A percentile compares a stretch with the other conserved stretches of the same genome.
Conservation (phyloP, 2,888 invertebrate genomes). For the Ditylenchus weischeri region DNA sequence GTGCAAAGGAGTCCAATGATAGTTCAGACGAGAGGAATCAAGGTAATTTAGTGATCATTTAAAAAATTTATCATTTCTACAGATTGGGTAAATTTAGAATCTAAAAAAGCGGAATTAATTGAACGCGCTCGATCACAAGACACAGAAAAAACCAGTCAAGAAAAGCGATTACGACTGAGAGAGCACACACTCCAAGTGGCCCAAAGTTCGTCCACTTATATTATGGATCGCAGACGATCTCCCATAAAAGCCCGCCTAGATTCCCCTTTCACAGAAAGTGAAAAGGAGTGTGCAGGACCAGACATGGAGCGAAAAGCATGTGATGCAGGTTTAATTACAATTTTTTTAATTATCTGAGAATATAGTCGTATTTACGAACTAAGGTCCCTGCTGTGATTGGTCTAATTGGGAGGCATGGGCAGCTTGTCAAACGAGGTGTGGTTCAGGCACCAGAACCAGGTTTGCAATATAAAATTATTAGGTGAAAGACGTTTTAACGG, state of each 20-base stretch:
- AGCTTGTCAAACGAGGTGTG: neutral
- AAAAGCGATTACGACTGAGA: slow-evolving; percentile 13
- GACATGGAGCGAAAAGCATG: slow-evolving; percentile 32
- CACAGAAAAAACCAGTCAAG: slow-evolving; percentile 11
- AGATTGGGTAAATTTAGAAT: neutral
- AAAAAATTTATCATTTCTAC: neutral
- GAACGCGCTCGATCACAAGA: neutral
- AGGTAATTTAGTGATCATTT: neutral
- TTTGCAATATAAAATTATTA: slow-evolving; percentile 1
- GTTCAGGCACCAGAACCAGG: slow-evolving; percentile 8
- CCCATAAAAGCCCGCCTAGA: slow-evolving; percentile 18
- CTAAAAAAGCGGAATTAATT: neutral
- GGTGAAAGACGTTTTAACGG: too few relatives aligned
- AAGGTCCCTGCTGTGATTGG: slow-evolving; percentile 34
- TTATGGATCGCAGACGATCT: slow-evolving; percentile 24
- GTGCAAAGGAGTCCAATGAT: neutral
- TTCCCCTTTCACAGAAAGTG: slow-evolving; percentile 10
- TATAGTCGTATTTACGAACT: too few relatives aligned
- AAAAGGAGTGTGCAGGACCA: slow-evolving; percentile 26
- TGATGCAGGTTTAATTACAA: slow-evolving; percentile 15
- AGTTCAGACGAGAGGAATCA: neutral
- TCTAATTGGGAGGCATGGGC: slow-evolving; percentile 12
- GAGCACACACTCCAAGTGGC: slow-evolving; percentile 25
- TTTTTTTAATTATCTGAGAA: too few relatives aligned
- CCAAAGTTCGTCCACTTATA: slow-evolving; percentile 14